Base-by-base conservation (phyloP, 2,888 invertebrate genomes). In the Poecilobothrus nobilitatus region DNA sequence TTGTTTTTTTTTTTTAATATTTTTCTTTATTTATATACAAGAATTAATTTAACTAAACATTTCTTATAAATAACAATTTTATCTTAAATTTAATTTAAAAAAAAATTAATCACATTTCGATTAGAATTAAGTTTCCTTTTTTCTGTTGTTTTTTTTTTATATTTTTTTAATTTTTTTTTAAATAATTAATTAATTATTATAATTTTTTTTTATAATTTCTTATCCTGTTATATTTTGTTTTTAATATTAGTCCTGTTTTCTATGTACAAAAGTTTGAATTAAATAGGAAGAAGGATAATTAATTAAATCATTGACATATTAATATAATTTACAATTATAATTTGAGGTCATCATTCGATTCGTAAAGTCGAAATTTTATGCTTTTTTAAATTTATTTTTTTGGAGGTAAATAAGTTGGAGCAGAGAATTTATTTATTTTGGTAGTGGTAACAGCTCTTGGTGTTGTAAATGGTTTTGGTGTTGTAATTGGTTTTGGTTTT, bases 21-120 rank as follows among this genome's bases (percentile, higher is more conserved):
- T 53, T 53, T 53, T 53, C 15, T 53, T 53, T 53, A 53, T 53
- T 53, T 53, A 53, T 15, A 53, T 53, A 53, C 53, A 53, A 53
- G 53, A 53, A 53, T 53, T 53, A 53, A 53, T 53, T 53, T 53
- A 53, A 53, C 53, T 53, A 53, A 53, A 53, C 9, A 53, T 53
- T 15, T 15, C 53, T 53, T 53, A 53, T 53, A 53, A 53, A 53
- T 53, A 53, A 53, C 53, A 53, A 53, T 18, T 18, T 27, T 53
- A 18, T 12, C 53, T 53, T 53, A 53, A 53, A 53, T 53, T 53
- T 53, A 53, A 53, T 53, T n/a, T 27, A 27, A 27, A 27, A 27
- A 53, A 53, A 53, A 53, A 53, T 53, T 53, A 53, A 53, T 53
- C 53, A 53, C 53, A 53, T 53, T 53, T 53, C 53, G 53, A 53